Conservation (phyloP, 1,140 invertebrate species). For the Euglossa dilemma region DNA sequence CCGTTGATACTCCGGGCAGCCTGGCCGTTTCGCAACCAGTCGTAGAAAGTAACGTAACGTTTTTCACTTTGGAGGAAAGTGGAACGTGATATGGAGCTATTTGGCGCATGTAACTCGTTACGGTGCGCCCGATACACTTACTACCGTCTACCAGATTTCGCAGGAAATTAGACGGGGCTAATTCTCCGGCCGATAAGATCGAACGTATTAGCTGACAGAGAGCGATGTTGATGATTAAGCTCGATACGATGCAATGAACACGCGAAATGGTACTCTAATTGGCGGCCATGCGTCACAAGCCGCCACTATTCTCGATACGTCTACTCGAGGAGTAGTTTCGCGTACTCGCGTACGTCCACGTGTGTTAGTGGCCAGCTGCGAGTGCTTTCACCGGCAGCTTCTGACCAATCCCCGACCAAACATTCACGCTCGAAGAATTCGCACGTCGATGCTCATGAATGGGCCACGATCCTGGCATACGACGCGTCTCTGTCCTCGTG, state of each 20-base stretch:
- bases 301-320: constrained; percentile 44
- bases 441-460: constrained; percentile 45
- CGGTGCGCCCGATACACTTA: background rate
- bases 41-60: background rate
- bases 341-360: constrained; percentile 32
- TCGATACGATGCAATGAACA: constrained; percentile 7
- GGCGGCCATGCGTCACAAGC: constrained; percentile 32
- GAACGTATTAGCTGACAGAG: background rate
- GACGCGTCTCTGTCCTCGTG: background rate
- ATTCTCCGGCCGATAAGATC: background rate
- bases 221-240: background rate
- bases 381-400: constrained; percentile 59
- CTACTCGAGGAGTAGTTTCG: constrained; percentile 53
- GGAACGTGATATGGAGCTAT: background rate
- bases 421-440: constrained; percentile 64
- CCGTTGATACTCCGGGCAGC: background rate
- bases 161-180: background rate
- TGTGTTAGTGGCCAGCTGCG: constrained; percentile 30
- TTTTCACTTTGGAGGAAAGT: background rate
- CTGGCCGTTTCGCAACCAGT: constrained; percentile 4
- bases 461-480: background rate
- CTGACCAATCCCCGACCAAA: constrained; percentile 47
- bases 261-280: constrained; percentile 33
- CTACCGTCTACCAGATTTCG: background rate
- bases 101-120: background rate